Percentiles rank a stretch among this genome's conserved stretches.
phyloP scores from a whole-genome alignment of 2,888 invertebrate species.

The Eupithecia centaureata region DNA sequence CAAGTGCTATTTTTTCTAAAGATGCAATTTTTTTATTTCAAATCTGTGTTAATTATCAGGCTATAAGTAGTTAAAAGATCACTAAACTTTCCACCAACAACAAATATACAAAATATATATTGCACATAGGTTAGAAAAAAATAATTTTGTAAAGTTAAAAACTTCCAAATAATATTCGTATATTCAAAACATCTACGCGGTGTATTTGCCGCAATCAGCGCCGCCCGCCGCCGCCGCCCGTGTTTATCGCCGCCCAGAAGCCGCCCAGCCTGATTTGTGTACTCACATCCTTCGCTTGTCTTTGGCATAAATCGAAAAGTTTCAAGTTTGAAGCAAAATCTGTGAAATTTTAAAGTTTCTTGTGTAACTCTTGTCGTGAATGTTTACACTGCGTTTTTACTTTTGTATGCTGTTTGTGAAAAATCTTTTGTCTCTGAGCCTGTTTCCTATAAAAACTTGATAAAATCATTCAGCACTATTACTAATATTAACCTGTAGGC shows the following conservation, averaged over 20 bases:
- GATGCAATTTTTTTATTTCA: no score
- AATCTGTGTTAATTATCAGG: no score
- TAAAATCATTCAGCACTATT: no score
- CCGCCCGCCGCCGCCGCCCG: constrained; percentile 37
- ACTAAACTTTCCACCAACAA: no score
- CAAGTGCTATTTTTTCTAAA: no score
- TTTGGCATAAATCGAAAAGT: constrained; percentile 44
- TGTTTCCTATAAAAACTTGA: background rate
- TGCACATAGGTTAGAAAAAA: background rate
- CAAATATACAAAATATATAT: no score
- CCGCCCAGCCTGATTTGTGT: constrained; percentile 53
- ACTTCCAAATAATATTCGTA: constrained; percentile 11
- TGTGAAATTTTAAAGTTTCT: constrained; percentile 5
- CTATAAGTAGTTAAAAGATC: no score
- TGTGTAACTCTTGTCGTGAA: background rate
- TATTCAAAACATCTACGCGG: constrained; percentile 41
- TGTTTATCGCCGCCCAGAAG: constrained; percentile 53
- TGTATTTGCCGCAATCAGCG: constrained; percentile 45
- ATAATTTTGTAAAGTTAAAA: constrained; percentile 5
- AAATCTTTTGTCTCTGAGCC: background rate
- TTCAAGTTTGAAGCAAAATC: constrained; percentile 35
- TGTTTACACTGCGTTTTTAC: background rate
- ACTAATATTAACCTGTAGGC: no score
- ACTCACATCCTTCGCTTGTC: constrained; percentile 48
- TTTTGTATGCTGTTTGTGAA: background rate